Base-by-base conservation (phyloP, 2,797 vertebrate species). In the Centroberyx gerrardi region DNA sequence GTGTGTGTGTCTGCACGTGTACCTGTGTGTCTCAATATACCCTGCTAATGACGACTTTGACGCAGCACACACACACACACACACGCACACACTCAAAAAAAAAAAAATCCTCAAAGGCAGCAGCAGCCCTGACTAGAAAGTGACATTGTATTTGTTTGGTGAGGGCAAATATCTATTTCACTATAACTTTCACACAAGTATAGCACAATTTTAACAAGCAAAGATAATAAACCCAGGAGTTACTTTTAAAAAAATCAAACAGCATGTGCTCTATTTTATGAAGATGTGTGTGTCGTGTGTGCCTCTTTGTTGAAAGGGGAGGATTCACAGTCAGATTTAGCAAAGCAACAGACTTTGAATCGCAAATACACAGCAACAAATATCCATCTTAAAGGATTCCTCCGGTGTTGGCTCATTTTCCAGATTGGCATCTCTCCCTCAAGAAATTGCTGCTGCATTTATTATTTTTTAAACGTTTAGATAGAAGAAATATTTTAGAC, bases 1-100 rank as follows among this genome's bases (percentile, higher is more conserved):
- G n/a, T 49, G 40, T 53, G 38, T 73, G 48, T 73, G 69, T 68
- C 9, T 58, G 51, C 40, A 46, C 40, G 54, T 77, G 62, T 42
- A 78, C 60, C 64, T 76, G 54, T 63, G 64, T 72, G 68, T 54
- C 68, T 74, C 29, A 31, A 22, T 69, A 68, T 74, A 64, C 33
- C 59, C 56, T 52, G 22, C 62, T 87, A 79, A 83, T 84, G 75
- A 83, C 68, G 84, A 78, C 78, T 80, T 70, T 77, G 65, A 85
- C 80, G 42, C 53, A 61, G 49, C 7, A 1, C 49, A 64, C 22
- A 70, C 73, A 64, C 64, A 18, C 53, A 42, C 4, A n/a, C 54
- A 49, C 18, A 31, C 28, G 17, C 40, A 55, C 68, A n/a, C n/a
- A 22, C n/a, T 54, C 27, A 42, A 1, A 17, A 27, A 54, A 2